These are phyloP conservation scores for Gracilinanus agilis DNA, from an alignment of 2,113 vertebrate genomes.

Conservation along the genomic window DNA sequence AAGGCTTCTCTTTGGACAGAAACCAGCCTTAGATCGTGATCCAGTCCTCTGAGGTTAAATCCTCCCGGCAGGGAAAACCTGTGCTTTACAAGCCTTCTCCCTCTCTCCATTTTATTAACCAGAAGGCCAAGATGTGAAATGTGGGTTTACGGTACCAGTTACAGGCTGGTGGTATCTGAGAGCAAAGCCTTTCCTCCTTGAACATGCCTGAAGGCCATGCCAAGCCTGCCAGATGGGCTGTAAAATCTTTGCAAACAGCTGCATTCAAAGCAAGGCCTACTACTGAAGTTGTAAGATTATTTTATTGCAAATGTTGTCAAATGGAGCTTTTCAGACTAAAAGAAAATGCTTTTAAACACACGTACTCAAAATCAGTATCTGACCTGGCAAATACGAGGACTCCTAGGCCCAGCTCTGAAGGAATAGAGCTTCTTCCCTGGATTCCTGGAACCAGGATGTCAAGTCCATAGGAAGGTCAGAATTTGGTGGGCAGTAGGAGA, in stretches of 20 bases:
- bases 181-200: slow-evolving; percentile 78
- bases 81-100: slow-evolving; percentile 54
- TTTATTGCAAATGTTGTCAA: slow-evolving; percentile 71
- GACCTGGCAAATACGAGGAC: background rate
- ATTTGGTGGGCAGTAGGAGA: background rate
- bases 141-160: slow-evolving; percentile 72
- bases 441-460: background rate
- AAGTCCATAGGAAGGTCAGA: background rate
- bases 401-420: background rate
- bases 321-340: slow-evolving; percentile 1
- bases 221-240: slow-evolving; percentile 84
- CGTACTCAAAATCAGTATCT: background rate
- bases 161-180: slow-evolving; percentile 78
- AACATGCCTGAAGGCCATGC: slow-evolving; percentile 71
- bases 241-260: slow-evolving; percentile 84
- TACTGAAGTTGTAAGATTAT: slow-evolving; percentile 72
- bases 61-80: slow-evolving; percentile 65
- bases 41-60: slow-evolving; percentile 64
- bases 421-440: background rate
- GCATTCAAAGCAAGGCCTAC: slow-evolving; percentile 70
- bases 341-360: background rate
- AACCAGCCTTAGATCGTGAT: slow-evolving; percentile 52
- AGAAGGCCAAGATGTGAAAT: slow-evolving; percentile 71
- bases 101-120: slow-evolving; percentile 75
- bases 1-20: slow-evolving; percentile 30